Evolutionary conservation across 2,797 vertebrate species (phyloP), one percentile per base, ranked within the genome.

Genomic region (Knipowitschia caucasica): DNA sequence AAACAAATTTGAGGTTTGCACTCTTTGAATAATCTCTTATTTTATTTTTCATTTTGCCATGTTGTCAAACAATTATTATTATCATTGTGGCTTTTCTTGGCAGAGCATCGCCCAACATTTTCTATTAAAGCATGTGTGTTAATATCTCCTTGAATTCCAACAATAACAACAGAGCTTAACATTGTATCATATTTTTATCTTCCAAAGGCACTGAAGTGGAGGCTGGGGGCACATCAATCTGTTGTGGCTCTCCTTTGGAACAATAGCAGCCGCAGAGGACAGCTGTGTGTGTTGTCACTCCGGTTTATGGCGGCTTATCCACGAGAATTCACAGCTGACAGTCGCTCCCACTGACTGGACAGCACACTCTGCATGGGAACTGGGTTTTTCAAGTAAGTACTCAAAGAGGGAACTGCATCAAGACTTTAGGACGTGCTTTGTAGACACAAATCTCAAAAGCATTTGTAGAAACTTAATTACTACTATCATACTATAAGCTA

Each of bases 201-300:
- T 56, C 63, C 47, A 9, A 2, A 9, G 15, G 10, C 27, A 55
- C 38, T 61, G 30, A 50, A 52, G n/a, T 26, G 7, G n/a, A 30
- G 14, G 26, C 33, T 12, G 50, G 26, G 14, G 5, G 20, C 47
- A 10, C 12, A 39, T 14, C 46, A 36, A 29, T 57, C 38, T 44
- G 38, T 9, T 58, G 18, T 67, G 68, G 59, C 59, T 57, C 20
- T 25, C 4, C 27, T 61, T 58, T 68, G 65, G 67, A 78, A 60
- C 53, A 27, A 67, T 67, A 61, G 70, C 50, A 54, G 56, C 59
- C 53, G 23, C 39, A 12, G 27, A 44, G 62, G 57, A 54, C 36
- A 84, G 84, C 77, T 86, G 86, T 74, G 74, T 71, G 55, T 62
- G 54, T 58, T 73, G 59, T 77, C 73, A 73, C n/a, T 73, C 76